Base-by-base conservation (phyloP, 2,113 vertebrate genomes). In the Stomatorhinus ivindoensis region DNA sequence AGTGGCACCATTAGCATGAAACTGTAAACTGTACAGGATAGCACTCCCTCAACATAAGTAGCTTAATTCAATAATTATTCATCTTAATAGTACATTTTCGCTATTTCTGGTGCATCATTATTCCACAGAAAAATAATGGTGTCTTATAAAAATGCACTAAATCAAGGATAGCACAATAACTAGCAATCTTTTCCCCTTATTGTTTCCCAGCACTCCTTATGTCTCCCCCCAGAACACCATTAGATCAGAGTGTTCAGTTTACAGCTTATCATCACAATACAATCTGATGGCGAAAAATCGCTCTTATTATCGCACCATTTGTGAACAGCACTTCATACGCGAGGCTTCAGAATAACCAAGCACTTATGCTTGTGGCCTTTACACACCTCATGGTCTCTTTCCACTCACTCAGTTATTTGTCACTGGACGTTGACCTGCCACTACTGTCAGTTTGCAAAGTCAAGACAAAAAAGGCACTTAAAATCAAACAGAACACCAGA, bases 81-180 rank as follows among this genome's bases (percentile, higher is more conserved):
- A 87, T 53, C 85, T 87, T 87, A 87, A 87, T 87, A 35, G 85
- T 55, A 87, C 85, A 87, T 87, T 87, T 87, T 48, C 31, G 50
- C 85, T 87, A 47, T 87, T 87, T 55, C 31, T 87, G 50, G 48
- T 55, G 31, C 85, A 87, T 21, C 85, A 55, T 87, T 55, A 87
- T 87, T 87, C 85, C 47, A 55, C 50, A 87, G 27, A 17, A 86
- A 86, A 86, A 53, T 86, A 87, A 87, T 39, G 50, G 85, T 19
- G 85, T 87, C 50, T 87, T 87, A 55, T 19, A 87, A 55, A 46
- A 87, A 87, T 87, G 47, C 50, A 87, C 31, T 87, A 87, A 50
- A 53, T 87, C 85, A 87, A 87, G 31, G 27, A 8, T 7, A 87
- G 85, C n/a, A 35, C 15, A 53, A 86, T 86, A 86, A 53, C n/a